Conservation (phyloP, 2,888 invertebrate species). For the Crossocerus cetratus region DNA sequence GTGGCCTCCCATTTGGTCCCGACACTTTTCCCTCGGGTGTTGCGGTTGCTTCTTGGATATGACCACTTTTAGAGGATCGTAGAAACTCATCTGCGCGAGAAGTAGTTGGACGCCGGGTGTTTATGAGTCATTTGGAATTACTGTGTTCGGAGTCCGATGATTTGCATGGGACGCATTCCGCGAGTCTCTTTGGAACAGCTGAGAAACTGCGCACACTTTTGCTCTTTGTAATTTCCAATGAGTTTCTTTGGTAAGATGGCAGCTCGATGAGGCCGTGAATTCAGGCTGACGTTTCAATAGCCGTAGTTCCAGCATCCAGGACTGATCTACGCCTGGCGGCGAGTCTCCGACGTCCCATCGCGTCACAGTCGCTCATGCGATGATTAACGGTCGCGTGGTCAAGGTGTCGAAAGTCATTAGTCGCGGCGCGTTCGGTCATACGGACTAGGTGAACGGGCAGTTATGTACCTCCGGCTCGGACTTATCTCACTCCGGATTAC, state of each 20-base stretch:
- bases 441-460: slow-evolving; percentile 38
- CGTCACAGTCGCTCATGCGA: slow-evolving; percentile 66
- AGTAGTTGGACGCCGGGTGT: slow-evolving; percentile 18
- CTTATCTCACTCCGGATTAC: slow-evolving; percentile 28
- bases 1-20: not conserved
- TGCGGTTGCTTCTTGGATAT: slow-evolving; percentile 45
- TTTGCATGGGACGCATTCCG: no score
- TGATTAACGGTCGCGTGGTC: slow-evolving; percentile 71
- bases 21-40: no score
- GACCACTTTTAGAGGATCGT: slow-evolving; percentile 46
- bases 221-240: no score
- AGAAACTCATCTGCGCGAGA: no score
- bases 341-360: slow-evolving; percentile 45
- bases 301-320: no score
- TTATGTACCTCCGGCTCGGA: not conserved
- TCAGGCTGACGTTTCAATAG: no score
- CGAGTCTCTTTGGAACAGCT: no score
- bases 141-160: no score
- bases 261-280: no score
- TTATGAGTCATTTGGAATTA: slow-evolving; percentile 37
- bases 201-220: no score
- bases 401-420: slow-evolving; percentile 70
- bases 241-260: no score
- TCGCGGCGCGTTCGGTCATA: slow-evolving; percentile 53
- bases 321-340: not conserved